Evolutionary conservation across 2,888 invertebrate species (phyloP), one percentile per base, ranked within the genome.

Genomic region (Eumacrocentrus americanus): DNA sequence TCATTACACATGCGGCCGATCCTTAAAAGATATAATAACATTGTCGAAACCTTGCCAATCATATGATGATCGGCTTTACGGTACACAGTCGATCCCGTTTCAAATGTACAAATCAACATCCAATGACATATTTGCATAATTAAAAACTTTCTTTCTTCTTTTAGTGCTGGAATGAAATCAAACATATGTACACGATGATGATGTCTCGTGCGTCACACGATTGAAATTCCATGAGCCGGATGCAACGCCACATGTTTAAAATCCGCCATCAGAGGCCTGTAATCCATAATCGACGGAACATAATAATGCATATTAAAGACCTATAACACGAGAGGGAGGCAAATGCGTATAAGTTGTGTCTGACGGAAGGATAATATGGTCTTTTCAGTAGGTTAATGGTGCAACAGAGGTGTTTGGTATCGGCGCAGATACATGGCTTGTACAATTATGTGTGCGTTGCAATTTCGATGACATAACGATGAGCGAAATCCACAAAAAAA

Each of bases 21-120:
- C 16, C 50, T 29, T 16, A 34, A 50, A 18, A n/a, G n/a, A n/a
- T n/a, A 18, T 50, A 50, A 51, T 37, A 18, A 37, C 12, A 51
- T 29, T 48, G 48, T 48, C 29, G 29, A 29, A 29, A 29, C n/a
- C 9, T 44, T 20, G 2, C 20, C 22, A 3, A 1, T 11, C 44
- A 22, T 44, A n/a, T 44, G 29, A 18, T 44, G 22, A 44, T 44
- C 44, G 44, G 11, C 22, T 22, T 44, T 22, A 44, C 44, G 22
- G 44, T 44, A 44, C 22, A 44, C 11, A 22, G n/a, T 44, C 11
- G n/a, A 44, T 44, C 18, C 11, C n/a, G 18, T 3, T 44, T 12
- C 11, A 20, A 11, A 2, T 22, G 22, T 22, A 20, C 44, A 44
- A 44, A 22, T 44, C 22, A 20, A 22, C 3, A n/a, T 20, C n/a